Conservation (phyloP, 2,888 invertebrate genomes). For the Gari tellinella region DNA sequence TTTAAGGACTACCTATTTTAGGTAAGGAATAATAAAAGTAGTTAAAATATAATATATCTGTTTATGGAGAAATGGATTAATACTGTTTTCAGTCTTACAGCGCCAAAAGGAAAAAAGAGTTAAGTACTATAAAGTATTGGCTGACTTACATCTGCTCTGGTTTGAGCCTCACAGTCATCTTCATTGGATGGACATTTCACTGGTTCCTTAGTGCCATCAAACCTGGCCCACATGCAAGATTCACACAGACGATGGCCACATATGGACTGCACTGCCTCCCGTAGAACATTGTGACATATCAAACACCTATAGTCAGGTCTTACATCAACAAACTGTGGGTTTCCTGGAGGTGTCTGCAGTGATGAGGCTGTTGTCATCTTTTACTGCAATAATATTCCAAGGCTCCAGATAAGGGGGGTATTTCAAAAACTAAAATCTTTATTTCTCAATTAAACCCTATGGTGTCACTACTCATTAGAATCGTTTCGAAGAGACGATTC, state of each 20-base stretch:
- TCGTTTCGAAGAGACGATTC: too few species aligned
- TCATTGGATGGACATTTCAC: constrained; percentile 68
- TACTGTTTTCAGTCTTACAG: too few species aligned
- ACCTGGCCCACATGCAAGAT: constrained; percentile 43
- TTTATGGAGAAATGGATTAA: background rate
- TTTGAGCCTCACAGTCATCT: constrained; percentile 63
- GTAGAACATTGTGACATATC: constrained; percentile 45
- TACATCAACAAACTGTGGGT: constrained; percentile 31
- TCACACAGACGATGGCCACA: constrained; percentile 71
- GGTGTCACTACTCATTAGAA: too few species aligned
- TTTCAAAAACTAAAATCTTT: too few species aligned
- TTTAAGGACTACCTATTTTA: too few species aligned
- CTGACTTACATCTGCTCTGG: constrained; percentile 58
- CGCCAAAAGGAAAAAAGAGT: too few species aligned
- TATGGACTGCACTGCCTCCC: constrained; percentile 63
- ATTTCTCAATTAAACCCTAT: too few species aligned
- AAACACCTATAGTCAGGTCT: constrained; percentile 34
- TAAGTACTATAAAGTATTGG: too few species aligned
- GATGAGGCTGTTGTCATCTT: constrained; percentile 2
- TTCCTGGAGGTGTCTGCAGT: constrained; percentile 17
- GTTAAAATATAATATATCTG: too few species aligned
- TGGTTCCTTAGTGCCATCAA: constrained; percentile 41
- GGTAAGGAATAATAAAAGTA: too few species aligned
- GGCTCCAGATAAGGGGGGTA: too few species aligned
- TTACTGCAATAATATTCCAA: too few species aligned